A percentile compares a stretch with the other conserved stretches of the same genome.
phyloP scores from a whole-genome alignment of 2,797 vertebrate species.

The Hipposideros larvatus region DNA sequence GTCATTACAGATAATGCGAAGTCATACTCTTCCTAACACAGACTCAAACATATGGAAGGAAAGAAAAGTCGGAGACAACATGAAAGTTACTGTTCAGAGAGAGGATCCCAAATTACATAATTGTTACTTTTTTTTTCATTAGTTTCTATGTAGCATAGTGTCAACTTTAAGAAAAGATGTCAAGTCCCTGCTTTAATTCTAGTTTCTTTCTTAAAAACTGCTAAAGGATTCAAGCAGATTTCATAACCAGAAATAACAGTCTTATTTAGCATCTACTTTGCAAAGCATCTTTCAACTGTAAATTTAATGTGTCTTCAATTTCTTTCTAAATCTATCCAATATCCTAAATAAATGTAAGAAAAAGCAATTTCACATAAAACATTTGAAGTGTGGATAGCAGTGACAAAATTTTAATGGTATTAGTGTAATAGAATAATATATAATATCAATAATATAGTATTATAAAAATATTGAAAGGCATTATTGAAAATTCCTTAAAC shows the following conservation, averaged over 20 bases:
- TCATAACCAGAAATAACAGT: conserved; percentile 27
- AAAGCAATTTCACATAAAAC: not conserved
- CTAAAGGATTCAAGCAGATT: conserved; percentile 39
- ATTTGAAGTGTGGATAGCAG: not conserved
- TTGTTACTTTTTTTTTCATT: not conserved
- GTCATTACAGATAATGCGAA: not conserved
- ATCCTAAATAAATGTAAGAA: conserved; percentile 21
- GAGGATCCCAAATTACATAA: not conserved
- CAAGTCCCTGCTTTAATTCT: conserved; percentile 50
- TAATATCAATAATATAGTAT: not conserved
- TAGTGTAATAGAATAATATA: not conserved
- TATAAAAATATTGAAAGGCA: not conserved
- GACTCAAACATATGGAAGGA: not conserved
- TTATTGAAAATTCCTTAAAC: not conserved
- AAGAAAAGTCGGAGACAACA: conserved; percentile 17
- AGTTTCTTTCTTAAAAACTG: conserved; percentile 57
- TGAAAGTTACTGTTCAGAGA: conserved; percentile 23
- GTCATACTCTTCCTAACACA: not conserved
- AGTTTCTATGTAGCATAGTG: conserved; percentile 22
- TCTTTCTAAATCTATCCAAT: conserved; percentile 45
- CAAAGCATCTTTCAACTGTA: conserved; percentile 15
- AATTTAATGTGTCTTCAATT: not conserved
- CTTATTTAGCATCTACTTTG: not conserved
- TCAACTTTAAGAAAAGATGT: conserved; percentile 5
- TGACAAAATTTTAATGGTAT: not conserved